These are phyloP conservation scores for Aethina tumida DNA, from an alignment of 1,140 invertebrate genomes.

Conservation along the genomic window DNA sequence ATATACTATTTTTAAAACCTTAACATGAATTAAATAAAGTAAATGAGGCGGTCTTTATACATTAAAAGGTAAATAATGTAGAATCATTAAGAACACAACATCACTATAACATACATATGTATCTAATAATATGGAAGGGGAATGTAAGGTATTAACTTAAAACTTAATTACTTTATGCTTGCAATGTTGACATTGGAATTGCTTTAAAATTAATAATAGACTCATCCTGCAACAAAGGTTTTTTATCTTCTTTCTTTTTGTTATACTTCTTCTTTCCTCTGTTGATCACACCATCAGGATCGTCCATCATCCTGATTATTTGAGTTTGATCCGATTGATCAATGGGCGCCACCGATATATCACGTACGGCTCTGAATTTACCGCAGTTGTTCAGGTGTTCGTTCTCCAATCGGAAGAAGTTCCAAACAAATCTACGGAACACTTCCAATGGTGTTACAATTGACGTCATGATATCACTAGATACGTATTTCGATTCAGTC, in stretches of 20 bases:
- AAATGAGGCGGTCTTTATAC: too few relatives aligned
- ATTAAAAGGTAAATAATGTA: too few relatives aligned
- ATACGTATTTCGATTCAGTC: slow-evolving; percentile 60
- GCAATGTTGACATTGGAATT: slow-evolving; percentile 17
- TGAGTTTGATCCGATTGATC: slow-evolving; percentile 63
- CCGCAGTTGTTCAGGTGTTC: slow-evolving; percentile 93
- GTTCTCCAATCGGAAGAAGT: slow-evolving; percentile 88
- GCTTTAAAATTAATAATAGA: slow-evolving; percentile 27
- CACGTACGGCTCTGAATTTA: slow-evolving; percentile 83
- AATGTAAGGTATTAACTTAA: too few relatives aligned
- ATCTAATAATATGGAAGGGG: too few relatives aligned
- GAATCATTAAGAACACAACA: too few relatives aligned
- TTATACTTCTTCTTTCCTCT: slow-evolving; percentile 41
- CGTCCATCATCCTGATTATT: slow-evolving; percentile 66
- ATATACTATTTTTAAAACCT: too few relatives aligned
- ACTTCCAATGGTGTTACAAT: slow-evolving; percentile 75
- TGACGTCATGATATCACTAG: slow-evolving; percentile 66
- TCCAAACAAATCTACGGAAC: slow-evolving; percentile 83
- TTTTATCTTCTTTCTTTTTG: slow-evolving; percentile 45
- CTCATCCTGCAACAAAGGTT: slow-evolving; percentile 44
- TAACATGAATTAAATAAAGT: too few relatives aligned
- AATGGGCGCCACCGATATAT: slow-evolving; percentile 81
- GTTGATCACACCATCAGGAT: slow-evolving; percentile 51
- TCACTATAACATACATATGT: too few relatives aligned
- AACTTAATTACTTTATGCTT: slow-evolving; percentile 6